Evolutionary conservation across 2,797 vertebrate genomes (phyloP).

Genomic region (Octomys mimax): DNA sequence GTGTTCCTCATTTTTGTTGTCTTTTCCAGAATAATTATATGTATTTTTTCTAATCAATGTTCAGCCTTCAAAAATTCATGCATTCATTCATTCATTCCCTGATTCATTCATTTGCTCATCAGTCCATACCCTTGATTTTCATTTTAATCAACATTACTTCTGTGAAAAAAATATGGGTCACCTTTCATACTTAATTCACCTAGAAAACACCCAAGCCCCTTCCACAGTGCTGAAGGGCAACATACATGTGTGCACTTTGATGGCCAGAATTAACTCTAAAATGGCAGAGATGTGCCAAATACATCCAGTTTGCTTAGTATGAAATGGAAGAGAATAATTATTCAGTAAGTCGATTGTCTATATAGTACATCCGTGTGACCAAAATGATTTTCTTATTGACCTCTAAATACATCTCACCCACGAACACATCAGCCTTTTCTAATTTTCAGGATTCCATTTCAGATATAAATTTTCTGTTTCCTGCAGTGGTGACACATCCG

Average conservation of each 20-base stretch:
- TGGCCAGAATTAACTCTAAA: not conserved
- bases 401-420: not conserved
- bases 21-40: not conserved
- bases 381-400: not conserved
- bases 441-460: not conserved
- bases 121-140: not conserved
- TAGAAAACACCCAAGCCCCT: not conserved
- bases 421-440: not conserved
- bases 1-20: not conserved
- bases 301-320: not conserved
- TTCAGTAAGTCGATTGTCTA: not conserved
- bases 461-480: not conserved
- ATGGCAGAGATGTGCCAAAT: not conserved
- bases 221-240: not conserved
- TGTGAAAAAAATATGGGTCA: not conserved
- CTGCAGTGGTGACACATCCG: not conserved
- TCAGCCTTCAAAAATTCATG: no score
- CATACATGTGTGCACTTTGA: rapidly evolving
- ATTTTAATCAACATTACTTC: not conserved
- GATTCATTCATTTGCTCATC: not conserved
- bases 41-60: not conserved
- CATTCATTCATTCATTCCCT: no score
- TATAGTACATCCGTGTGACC: not conserved
- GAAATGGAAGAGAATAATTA: not conserved
- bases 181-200: not conserved